phyloP scores from a whole-genome alignment of 1,140 invertebrate species.

The Drosophila navojoa region DNA sequence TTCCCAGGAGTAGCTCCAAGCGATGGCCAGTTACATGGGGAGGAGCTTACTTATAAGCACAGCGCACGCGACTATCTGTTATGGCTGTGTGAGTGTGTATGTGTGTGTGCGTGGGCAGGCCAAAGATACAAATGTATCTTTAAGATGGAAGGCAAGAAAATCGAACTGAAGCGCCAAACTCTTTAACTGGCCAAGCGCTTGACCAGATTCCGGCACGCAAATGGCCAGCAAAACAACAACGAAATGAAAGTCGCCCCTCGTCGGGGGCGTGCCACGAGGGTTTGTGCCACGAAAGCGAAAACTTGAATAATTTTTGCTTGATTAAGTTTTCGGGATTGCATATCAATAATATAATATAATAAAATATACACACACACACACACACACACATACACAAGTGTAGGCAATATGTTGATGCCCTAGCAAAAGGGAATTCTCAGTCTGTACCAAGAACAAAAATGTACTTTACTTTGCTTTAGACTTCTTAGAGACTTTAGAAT shows the following conservation, averaged over 20 bases:
- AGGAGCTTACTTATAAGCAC: slow-evolving; percentile 52
- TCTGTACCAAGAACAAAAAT: background rate
- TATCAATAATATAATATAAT: slow-evolving; percentile 50
- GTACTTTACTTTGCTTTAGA: background rate
- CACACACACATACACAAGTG: background rate
- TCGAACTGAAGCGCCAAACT: background rate
- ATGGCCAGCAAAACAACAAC: background rate
- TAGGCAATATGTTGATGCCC: slow-evolving; percentile 2
- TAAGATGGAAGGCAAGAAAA: slow-evolving; percentile 26
- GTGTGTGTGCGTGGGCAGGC: background rate
- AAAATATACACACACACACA: no score
- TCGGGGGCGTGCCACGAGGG: background rate
- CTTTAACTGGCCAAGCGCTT: slow-evolving; percentile 2
- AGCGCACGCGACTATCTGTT: slow-evolving; percentile 65
- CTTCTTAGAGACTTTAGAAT: background rate
- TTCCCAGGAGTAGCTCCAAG: slow-evolving; percentile 7
- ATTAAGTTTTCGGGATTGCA: slow-evolving; percentile 70
- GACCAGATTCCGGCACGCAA: slow-evolving; percentile 17
- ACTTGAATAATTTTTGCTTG: slow-evolving; percentile 55
- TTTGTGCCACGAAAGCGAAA: slow-evolving; percentile 3
- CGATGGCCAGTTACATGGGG: slow-evolving; percentile 15
- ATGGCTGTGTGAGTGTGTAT: slow-evolving; percentile 4
- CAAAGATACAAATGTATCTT: slow-evolving; percentile 32
- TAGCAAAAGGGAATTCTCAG: background rate
- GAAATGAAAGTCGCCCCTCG: slow-evolving; percentile 12